Base-by-base conservation (phyloP, 2,113 vertebrate species). In the Recurvirostra avosetta region DNA sequence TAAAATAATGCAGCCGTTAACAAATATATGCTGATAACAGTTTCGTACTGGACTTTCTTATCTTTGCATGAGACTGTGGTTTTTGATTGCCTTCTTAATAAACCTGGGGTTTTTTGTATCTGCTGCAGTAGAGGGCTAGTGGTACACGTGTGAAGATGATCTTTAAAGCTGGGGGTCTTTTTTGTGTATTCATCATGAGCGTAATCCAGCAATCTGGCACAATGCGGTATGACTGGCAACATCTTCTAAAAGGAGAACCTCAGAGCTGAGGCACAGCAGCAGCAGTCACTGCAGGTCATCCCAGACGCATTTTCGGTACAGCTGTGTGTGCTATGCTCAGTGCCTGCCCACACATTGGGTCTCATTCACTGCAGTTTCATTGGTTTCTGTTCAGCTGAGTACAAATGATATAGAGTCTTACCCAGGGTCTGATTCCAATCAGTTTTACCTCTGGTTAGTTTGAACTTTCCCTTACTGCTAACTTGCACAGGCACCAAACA, bases 301-400 rank as follows among this genome's bases (percentile, higher is more conserved):
- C 23, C 16, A 61, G 32, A 38, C 20, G 52, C 18, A 34, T 80
- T 61, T 96, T 63, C 61, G 22, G 27, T n/a, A 25, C 0, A 0
- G 12, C 18, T 15, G 1, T 62, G 15, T 10, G 12, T 70, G 29
- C 52, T 5, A 5, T 18, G 19, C 12, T 52, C 56, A 8, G 5
- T 63, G 59, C 18, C 8, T 12, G 5, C 36, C 43, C 49, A 11
- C 0, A 0, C 30, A 53, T 49, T 71, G 25, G 5, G n/a, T 68
- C 17, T 90, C 7, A 26, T 38, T 86, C 11, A 41, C 11, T 74
- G 19, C n/a, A 18, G 5, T 59, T 72, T 50, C 50, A 27, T 6
- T 81, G 25, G 25, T 55, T 92, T 78, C n/a, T 72, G 26, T 38
- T 56, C 23, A 85, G 34, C 23, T 49, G 17, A 83, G 45, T 19